Evolutionary conservation across 2,113 vertebrate species (phyloP).

Genomic region (Scalopus aquaticus): DNA sequence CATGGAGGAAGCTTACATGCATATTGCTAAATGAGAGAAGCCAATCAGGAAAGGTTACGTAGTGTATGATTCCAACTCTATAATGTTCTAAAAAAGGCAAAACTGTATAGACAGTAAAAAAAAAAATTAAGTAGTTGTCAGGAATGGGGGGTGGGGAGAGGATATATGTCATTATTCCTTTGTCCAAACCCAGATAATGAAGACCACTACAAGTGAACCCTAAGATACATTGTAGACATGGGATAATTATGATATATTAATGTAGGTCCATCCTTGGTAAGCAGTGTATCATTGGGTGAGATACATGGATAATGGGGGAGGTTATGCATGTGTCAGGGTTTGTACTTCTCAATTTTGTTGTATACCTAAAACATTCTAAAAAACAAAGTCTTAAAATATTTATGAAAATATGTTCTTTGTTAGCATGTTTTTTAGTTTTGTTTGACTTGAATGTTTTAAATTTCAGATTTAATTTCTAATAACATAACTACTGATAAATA

Average conservation of each 20-base stretch:
- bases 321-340: neutral
- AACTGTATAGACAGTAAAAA: neutral
- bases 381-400: neutral
- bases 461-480: constrained; percentile 20
- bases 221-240: no score
- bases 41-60: no score
- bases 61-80: no score
- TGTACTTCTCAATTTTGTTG: neutral
- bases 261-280: neutral
- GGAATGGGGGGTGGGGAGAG: neutral
- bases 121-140: neutral
- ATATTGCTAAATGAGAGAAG: no score
- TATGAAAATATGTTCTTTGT: neutral
- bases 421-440: neutral
- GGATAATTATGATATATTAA: no score
- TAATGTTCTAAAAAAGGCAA: neutral
- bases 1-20: no score
- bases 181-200: no score
- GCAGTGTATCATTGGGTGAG: neutral
- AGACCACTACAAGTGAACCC: no score
- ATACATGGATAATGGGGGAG: neutral
- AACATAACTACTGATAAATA: neutral
- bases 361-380: neutral
- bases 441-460: neutral
- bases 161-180: neutral